Base-by-base conservation (phyloP, 2,113 vertebrate species). In the Buteo buteo region DNA sequence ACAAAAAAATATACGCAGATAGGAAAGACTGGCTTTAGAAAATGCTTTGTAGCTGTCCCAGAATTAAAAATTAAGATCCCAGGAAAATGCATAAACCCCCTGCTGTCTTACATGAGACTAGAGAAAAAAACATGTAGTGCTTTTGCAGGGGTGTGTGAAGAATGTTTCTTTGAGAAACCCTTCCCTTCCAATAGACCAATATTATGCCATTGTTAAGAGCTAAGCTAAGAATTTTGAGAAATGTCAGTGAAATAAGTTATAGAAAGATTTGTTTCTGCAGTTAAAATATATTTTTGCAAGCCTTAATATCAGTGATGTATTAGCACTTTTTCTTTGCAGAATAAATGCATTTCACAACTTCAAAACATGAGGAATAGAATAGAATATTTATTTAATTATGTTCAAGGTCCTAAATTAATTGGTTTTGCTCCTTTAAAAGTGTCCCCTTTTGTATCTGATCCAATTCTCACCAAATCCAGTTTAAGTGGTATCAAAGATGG, bases 391-490 rank as follows among this genome's bases (percentile, higher is more conserved):
- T 70, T 65, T 57, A 22, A 57, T 62, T 64, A 50, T 40, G 7
- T 82, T 76, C 24, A 58, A 44, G 9, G 13, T 62, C 36, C 18
- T 67, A 86, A 82, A 58, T 58, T 0, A 88, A 52, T 38, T 3
- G 1, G 13, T 9, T 52, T 85, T 1, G 0, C 11, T 42, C 7
- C 2, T 81, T 73, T 13, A 54, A 45, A 82, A 50, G 3, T 32
- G 11, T 49, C 21, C 10, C 3, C 4, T 88, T 88, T 78, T 47
- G 6, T 70, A 57, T 61, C 13, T 52, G 24, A 78, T 70, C 42
- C 13, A 64, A 42, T 73, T 90, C 15, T 82, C 15, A 87, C 3
- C 1, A 13, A 78, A 81, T 55, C 22, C 12, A 28, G 69, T 24
- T 67, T 47, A 72, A 89, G 3, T 40, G 9, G 7, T 52, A 36